Base-by-base conservation (phyloP, 1,140 invertebrate genomes). In the Sogatella furcifera region DNA sequence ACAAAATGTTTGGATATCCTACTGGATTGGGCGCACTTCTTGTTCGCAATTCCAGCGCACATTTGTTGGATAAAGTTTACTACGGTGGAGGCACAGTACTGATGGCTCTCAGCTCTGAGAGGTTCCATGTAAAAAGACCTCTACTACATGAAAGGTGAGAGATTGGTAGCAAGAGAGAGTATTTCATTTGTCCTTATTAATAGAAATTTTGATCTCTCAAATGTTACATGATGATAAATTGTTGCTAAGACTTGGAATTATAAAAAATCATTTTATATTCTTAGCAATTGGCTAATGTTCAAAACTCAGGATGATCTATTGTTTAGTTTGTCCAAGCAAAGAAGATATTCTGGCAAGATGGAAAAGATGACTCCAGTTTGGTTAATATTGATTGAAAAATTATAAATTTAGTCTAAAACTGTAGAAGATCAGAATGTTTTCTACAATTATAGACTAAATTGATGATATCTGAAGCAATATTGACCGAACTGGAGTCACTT, bases 1-100 rank as follows among this genome's bases (percentile, higher is more conserved):
- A 98, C 75, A 98, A 98, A 81, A 92, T 98, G 68, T 97, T 98
- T 79, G 96, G 96, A 4, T 97, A 88, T 76, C 95, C 96, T 6
- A 97, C 94, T 59, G 95, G 89, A n/a, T 72, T 90, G 65, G 95
- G 95, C 28, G 92, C 90, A 41, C 72, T 98, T 3, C 68, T 98
- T 52, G 84, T 97, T 0, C 83, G 80, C 66, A 89, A 89, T 68
- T 72, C 73, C 1, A 85, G 83, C 65, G 75, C 76, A 3, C 28
- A 79, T 67, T 70, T 82, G 19, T 74, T 96, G 52, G 73, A 81
- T 13, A 91, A 86, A 77, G 76, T 73, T 46, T 97, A 92, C 72
- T 96, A 91, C 77, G 95, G 94, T 21, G 95, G 95, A 34, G 95
- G 95, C 3, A 94, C 92, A 5, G 88, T 97, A 9, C 80, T 90